A percentile compares a stretch with the other conserved stretches of the same genome.
These are phyloP conservation scores for Amazona vittata DNA, from an alignment of 2,113 vertebrate genomes.

Conservation along the genomic window DNA sequence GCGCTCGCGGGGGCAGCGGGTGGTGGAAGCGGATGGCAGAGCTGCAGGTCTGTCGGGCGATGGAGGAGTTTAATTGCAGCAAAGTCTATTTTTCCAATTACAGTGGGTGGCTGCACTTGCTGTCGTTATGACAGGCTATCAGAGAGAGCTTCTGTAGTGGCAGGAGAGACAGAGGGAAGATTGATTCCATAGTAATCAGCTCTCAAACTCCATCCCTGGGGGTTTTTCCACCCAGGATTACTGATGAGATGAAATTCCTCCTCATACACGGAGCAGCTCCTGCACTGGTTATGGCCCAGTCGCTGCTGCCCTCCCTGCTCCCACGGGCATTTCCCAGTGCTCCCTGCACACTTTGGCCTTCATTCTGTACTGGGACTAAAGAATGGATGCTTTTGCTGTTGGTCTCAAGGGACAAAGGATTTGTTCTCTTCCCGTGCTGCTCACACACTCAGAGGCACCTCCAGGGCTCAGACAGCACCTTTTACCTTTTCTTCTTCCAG, in stretches of 20 bases:
- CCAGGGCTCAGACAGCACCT: not conserved
- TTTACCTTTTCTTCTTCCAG: not conserved
- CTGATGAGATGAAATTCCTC: not conserved
- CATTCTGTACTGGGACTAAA: not conserved
- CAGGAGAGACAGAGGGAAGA: conserved; percentile 4
- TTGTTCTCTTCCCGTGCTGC: not conserved
- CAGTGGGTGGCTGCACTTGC: conserved; percentile 53
- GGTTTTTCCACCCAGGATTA: not conserved
- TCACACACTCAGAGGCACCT: not conserved
- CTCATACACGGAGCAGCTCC: not conserved
- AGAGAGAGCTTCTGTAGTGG: not conserved
- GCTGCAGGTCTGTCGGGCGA: not conserved
- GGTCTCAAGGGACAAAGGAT: not conserved
- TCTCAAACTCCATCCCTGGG: not conserved
- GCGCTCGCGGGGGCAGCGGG: fast-evolving
- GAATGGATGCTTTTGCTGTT: not conserved
- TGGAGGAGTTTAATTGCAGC: conserved; percentile 46
- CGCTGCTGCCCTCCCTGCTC: not conserved
- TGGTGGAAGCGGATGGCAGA: not conserved
- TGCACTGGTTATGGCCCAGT: not conserved
- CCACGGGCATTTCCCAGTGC: not conserved
- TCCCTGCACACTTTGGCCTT: not conserved
- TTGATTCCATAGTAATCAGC: not conserved
- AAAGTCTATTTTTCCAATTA: conserved; percentile 50
- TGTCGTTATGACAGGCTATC: conserved; percentile 37